These are phyloP conservation scores for Ecliptopera silaceata DNA, from an alignment of 2,888 invertebrate genomes.

Conservation along the genomic window DNA sequence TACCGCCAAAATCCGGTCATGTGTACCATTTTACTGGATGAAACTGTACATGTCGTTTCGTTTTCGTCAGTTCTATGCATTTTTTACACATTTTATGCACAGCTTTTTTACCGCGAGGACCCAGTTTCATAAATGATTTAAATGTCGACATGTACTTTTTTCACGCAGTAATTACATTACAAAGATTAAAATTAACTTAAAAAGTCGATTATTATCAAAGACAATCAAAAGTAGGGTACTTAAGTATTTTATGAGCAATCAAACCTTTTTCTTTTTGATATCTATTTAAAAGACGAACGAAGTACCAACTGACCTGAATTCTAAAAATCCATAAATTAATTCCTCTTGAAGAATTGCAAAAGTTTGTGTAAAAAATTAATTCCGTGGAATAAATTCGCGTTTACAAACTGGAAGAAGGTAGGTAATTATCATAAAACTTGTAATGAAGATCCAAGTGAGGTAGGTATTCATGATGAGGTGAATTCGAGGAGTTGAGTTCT, in stretches of 20 bases:
- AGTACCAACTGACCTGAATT: neutral
- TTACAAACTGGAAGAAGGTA: slow-evolving; percentile 16
- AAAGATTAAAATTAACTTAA: no score
- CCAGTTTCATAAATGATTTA: slow-evolving; percentile 6
- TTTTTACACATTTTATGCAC: slow-evolving; percentile 28
- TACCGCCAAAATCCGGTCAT: slow-evolving; percentile 41
- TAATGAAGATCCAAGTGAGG: slow-evolving; percentile 41
- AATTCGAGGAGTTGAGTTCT: slow-evolving; percentile 51
- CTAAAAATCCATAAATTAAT: slow-evolving; percentile 29
- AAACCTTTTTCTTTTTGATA: no score
- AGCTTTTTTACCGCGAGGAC: slow-evolving; percentile 20
- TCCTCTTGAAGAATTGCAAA: slow-evolving; percentile 27
- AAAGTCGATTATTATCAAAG: no score
- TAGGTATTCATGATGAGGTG: slow-evolving; percentile 47
- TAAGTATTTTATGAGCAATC: no score
- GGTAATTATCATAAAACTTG: slow-evolving; percentile 44
- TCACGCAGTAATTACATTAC: neutral
- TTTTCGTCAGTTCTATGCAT: slow-evolving; percentile 35
- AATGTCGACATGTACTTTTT: slow-evolving; percentile 8
- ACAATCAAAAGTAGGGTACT: no score
- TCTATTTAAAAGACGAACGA: neutral
- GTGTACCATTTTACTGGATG: slow-evolving; percentile 38
- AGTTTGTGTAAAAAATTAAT: slow-evolving; percentile 22
- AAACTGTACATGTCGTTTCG: slow-evolving; percentile 33
- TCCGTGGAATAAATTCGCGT: slow-evolving; percentile 26